phyloP scores from a whole-genome alignment of 2,888 invertebrate species.

The Trisateles emortualis region DNA sequence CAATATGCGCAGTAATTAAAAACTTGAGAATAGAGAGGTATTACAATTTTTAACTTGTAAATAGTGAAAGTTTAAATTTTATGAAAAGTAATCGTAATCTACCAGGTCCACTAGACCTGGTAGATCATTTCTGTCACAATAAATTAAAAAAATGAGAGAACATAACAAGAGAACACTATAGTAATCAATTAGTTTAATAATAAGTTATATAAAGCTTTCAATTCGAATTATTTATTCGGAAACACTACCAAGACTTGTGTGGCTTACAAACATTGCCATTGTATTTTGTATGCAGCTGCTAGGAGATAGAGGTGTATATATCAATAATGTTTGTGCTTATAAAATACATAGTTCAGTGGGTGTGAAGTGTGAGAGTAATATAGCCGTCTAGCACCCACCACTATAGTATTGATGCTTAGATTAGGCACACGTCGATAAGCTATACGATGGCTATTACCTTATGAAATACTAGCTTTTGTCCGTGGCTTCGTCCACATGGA shows the following conservation, averaged over 20 bases:
- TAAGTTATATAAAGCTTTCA: not conserved
- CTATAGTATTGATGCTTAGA: slow-evolving; percentile 11
- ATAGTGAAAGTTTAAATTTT: too few relatives aligned
- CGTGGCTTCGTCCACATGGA: too few relatives aligned
- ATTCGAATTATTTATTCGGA: not conserved
- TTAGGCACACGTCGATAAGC: not conserved
- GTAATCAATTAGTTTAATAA: not conserved
- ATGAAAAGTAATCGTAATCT: too few relatives aligned
- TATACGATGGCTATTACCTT: too few relatives aligned
- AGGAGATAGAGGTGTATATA: slow-evolving; percentile 4
- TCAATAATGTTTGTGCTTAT: slow-evolving; percentile 14
- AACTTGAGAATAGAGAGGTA: slow-evolving; percentile 1
- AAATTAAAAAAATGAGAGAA: too few relatives aligned
- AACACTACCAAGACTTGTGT: slow-evolving; percentile 4
- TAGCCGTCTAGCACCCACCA: slow-evolving; percentile 52
- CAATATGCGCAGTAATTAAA: slow-evolving; percentile 18
- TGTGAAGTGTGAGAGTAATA: slow-evolving; percentile 56
- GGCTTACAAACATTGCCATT: not conserved
- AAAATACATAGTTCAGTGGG: slow-evolving; percentile 48
- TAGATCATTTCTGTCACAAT: too few relatives aligned
- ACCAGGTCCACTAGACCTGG: too few relatives aligned
- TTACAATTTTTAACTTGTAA: not conserved
- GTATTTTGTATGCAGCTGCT: slow-evolving; percentile 19
- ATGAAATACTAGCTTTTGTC: too few relatives aligned
- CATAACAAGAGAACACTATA: not conserved